Evolutionary conservation across 2,797 vertebrate species (phyloP).

Genomic region (Thunnus albacares): DNA sequence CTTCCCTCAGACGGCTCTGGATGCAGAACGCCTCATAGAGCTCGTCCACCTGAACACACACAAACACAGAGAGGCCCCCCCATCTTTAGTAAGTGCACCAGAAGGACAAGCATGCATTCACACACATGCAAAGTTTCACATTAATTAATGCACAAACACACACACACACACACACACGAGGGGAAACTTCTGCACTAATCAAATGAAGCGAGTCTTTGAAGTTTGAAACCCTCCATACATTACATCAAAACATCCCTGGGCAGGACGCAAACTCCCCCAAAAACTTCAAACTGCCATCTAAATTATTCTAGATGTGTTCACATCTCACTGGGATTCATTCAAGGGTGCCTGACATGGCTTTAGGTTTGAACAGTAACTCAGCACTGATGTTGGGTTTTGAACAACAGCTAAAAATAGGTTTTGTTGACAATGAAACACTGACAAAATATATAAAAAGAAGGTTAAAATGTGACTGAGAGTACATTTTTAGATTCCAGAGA

Average conservation of each 20-base stretch:
- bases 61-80: slow-evolving; percentile 18
- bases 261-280: slow-evolving; percentile 40
- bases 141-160: neutral
- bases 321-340: slow-evolving; percentile 49
- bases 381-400: slow-evolving; percentile 1
- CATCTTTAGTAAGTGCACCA: slow-evolving; percentile 36
- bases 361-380: slow-evolving; percentile 28
- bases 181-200: slow-evolving; percentile 28
- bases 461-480: too few relatives aligned
- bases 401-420: slow-evolving; percentile 9
- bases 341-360: slow-evolving; percentile 31
- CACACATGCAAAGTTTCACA: neutral
- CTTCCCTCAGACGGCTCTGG: slow-evolving; percentile 95
- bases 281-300: slow-evolving; percentile 43
- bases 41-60: slow-evolving; percentile 93
- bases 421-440: neutral
- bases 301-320: slow-evolving; percentile 57
- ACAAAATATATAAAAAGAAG: neutral
- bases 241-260: slow-evolving; percentile 61
- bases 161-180: neutral
- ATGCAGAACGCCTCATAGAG: slow-evolving; percentile 98
- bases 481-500: neutral
- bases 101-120: neutral
- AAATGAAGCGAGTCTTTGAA: slow-evolving; percentile 22
- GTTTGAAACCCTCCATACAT: slow-evolving; percentile 18